Base-by-base conservation (phyloP, 2,113 vertebrate species). In the Amphiprion percula region DNA sequence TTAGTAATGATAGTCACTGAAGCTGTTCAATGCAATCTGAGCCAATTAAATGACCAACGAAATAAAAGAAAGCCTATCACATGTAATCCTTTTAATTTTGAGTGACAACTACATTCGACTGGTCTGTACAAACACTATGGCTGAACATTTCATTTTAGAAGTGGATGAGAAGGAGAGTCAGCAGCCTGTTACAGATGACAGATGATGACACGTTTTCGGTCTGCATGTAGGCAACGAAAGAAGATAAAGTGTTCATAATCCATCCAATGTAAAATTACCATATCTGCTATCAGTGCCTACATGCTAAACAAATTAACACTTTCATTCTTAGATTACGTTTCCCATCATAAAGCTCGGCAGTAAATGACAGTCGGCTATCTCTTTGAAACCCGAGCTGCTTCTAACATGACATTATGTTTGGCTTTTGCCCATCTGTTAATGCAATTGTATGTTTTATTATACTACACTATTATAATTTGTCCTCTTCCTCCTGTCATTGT, bases 261-360 rank as follows among this genome's bases (percentile, higher is more conserved):
- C 30, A 80, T 70, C 60, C 54, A 53, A 28, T 39, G 67, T 62
- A 66, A 78, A 63, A 24, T 3, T 28, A 53, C 50, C 52, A 8
- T 61, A 30, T 30, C 30, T 30, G 30, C 30, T 30, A 30, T 30
- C 30, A 30, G 30, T 5, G 24, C 19, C 68, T 74, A 14, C 11
- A 55, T 39, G 37, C 41, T 12, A 10, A 19, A 58, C 10, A 44
- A 71, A 62, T 71, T 26, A 58, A 66, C 50, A 5, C 59, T 69
- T 65, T 59, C 14, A 64, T 26, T 70, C 26, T 58, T 41, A 28
- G 23, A 68, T 44, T n/a, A 28, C 58, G 17, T 55, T 10, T 58
- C 14, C 17, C 14, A 21, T 55, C 19, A 28, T 44, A 1, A 23
- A 17, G 14, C 26, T 37, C 61, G 46, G 24, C 46, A 58, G 19